phyloP scores from a whole-genome alignment of 2,113 vertebrate species.

The Tringa solitaria region DNA sequence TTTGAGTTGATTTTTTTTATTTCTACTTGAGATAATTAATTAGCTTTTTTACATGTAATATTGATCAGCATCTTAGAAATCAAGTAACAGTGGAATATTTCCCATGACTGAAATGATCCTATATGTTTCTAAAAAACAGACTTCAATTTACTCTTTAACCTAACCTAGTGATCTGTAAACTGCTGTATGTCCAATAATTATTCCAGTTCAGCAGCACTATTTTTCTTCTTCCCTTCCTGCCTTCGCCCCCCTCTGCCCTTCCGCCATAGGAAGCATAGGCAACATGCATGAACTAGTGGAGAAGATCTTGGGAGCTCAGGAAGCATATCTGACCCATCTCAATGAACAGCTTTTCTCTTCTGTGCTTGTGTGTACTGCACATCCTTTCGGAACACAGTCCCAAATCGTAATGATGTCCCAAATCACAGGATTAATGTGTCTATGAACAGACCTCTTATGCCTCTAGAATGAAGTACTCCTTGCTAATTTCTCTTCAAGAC shows the following conservation, averaged over 20 bases:
- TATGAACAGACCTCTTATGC: constrained; percentile 85
- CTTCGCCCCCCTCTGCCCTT: not conserved
- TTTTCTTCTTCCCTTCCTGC: not conserved
- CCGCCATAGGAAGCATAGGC: not conserved
- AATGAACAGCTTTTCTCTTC: constrained; percentile 4
- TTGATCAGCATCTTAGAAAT: not conserved
- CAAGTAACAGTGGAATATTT: not conserved
- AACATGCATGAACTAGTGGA: not conserved
- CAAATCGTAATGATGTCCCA: constrained; percentile 75
- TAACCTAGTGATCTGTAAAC: not conserved
- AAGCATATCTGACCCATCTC: constrained; percentile 14
- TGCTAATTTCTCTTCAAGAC: constrained; percentile 92
- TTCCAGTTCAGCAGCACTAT: not conserved
- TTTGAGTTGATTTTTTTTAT: not conserved
- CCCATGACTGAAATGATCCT: not conserved
- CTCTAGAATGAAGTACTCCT: constrained; percentile 88
- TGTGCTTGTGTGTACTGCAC: constrained; percentile 39
- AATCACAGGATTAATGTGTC: constrained; percentile 87
- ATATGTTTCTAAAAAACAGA: not conserved
- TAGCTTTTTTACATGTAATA: not conserved
- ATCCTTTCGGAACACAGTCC: constrained; percentile 62
- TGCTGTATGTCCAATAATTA: constrained; percentile 16
- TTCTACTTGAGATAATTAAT: not conserved
- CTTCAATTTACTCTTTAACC: constrained; percentile 1
- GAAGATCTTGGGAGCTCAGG: not conserved